Conservation (phyloP, 2,888 invertebrate species). For the Axea sp. region DNA sequence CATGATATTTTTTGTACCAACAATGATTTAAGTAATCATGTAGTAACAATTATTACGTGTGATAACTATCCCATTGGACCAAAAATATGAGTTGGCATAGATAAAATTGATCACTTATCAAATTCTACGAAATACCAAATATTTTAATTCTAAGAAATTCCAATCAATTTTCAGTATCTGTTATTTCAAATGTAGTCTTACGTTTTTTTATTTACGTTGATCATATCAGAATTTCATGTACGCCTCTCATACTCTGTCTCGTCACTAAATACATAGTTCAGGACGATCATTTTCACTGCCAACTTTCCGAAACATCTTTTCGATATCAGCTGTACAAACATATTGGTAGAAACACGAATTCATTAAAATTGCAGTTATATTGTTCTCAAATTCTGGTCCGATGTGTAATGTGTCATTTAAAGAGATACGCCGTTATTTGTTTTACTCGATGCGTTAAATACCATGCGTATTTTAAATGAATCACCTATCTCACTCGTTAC, state of each 20-base stretch:
- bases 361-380: slow-evolving; percentile 8
- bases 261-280: slow-evolving; percentile 9
- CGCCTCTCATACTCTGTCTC: not conserved
- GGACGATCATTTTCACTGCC: not conserved
- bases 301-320: slow-evolving; percentile 27
- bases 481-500: not conserved
- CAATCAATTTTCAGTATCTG: no score
- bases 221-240: no score
- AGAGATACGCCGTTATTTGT: slow-evolving; percentile 1
- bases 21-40: not conserved
- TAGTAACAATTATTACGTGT: not conserved
- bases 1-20: not conserved
- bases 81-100: not conserved
- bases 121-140: slow-evolving; percentile 9
- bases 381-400: slow-evolving; percentile 5
- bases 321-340: slow-evolving; percentile 15
- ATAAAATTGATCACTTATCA: not conserved
- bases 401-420: slow-evolving; percentile 6
- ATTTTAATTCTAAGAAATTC: slow-evolving; percentile 3
- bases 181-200: no score
- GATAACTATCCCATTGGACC: slow-evolving; percentile 11
- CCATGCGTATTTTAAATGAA: slow-evolving; percentile 2
- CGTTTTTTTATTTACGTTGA: no score
- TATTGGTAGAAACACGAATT: not conserved
- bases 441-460: slow-evolving; percentile 17